Percentiles rank a stretch among this genome's conserved stretches.
phyloP scores from a whole-genome alignment of 2,888 invertebrate species.

The Acanthacorydalis orientalis region DNA sequence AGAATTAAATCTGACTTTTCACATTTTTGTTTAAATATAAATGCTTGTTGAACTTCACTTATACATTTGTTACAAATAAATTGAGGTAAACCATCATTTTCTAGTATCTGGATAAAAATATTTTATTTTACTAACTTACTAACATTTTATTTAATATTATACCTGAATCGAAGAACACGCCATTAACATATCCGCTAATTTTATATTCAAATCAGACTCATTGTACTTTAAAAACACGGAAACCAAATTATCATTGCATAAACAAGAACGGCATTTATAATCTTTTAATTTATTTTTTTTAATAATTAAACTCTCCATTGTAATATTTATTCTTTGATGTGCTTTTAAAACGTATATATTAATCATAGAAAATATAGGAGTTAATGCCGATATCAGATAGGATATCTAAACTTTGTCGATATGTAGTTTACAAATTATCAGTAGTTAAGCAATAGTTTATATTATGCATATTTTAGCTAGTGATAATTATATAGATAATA shows the following conservation, averaged over 20 bases:
- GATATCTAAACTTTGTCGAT: too few species aligned
- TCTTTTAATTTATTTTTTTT: neutral
- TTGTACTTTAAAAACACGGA: neutral
- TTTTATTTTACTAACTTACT: neutral
- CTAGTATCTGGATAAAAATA: neutral
- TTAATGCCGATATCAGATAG: too few species aligned
- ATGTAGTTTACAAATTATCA: too few species aligned
- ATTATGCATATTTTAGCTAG: too few species aligned
- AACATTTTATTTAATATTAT: neutral
- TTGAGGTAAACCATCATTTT: conserved; percentile 1
- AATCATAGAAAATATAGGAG: too few species aligned
- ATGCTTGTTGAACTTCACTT: neutral
- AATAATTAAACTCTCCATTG: too few species aligned
- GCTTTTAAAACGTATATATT: too few species aligned
- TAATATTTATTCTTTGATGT: too few species aligned
- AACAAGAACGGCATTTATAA: conserved; percentile 2
- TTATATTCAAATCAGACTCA: neutral
- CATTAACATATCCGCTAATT: neutral
- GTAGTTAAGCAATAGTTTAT: too few species aligned
- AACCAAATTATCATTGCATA: neutral
- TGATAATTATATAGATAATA: too few species aligned
- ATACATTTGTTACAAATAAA: conserved; percentile 1
- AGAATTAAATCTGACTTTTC: conserved; percentile 1
- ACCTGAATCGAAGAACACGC: neutral
- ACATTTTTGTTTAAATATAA: neutral